Conservation (phyloP, 1,140 invertebrate genomes). For the Drosophila baimaii region DNA sequence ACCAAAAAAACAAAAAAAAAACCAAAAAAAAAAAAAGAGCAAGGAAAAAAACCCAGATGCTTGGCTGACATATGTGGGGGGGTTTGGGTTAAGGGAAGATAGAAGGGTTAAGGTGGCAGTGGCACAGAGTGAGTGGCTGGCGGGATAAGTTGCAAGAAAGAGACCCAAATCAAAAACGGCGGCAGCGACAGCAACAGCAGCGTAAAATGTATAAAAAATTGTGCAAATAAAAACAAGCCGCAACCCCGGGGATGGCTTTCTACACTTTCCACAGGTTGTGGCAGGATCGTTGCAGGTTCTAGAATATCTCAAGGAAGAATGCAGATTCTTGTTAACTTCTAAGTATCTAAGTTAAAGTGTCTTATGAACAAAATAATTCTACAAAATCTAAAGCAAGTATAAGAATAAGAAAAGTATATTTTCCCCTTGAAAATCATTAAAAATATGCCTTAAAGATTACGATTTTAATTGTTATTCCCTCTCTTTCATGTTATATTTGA, state of each 20-base stretch:
- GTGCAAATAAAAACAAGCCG: constrained; percentile 24
- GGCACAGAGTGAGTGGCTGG: constrained; percentile 16
- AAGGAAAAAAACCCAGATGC: constrained; percentile 30
- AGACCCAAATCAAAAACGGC: constrained; percentile 68
- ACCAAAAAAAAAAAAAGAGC: not conserved
- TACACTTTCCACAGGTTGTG: not conserved
- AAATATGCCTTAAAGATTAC: no score
- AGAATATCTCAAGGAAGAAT: no score
- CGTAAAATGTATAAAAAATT: constrained; percentile 47
- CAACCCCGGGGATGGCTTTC: not conserved
- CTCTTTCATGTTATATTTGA: no score
- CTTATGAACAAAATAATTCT: not conserved
- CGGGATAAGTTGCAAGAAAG: constrained; percentile 26
- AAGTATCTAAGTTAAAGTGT: no score
- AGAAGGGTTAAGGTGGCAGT: constrained; percentile 8
- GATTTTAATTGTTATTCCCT: no score
- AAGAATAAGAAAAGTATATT: no score
- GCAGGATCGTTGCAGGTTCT: not conserved
- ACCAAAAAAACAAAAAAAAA: constrained; percentile 15
- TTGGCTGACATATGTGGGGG: constrained; percentile 47
- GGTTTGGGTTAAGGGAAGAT: not conserved
- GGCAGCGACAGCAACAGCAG: constrained; percentile 49
- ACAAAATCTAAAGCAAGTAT: no score
- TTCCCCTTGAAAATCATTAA: no score
- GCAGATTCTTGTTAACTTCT: no score